Conservation (phyloP, 1,140 invertebrate species). For the Lordiphosa collinella region DNA sequence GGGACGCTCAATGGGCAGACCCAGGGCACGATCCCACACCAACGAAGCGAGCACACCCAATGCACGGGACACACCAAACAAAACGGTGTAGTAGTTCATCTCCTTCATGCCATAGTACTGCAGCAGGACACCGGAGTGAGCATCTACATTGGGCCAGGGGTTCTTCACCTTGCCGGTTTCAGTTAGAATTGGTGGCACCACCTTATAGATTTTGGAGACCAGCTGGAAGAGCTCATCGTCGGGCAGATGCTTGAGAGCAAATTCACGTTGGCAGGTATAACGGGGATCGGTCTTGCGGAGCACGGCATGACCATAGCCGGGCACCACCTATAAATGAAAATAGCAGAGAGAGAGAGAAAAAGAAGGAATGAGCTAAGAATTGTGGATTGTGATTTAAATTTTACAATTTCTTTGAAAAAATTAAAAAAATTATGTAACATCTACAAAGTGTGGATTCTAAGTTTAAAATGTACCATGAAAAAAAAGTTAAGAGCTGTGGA, state of each 20-base stretch:
- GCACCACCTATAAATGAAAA: conserved; percentile 88
- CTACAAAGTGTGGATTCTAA: neutral
- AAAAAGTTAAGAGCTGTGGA: no score
- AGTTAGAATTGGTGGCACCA: conserved; percentile 95
- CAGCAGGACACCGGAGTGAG: conserved; percentile 96
- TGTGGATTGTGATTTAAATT: no score
- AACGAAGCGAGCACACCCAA: conserved; percentile 94
- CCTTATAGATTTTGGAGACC: conserved; percentile 95
- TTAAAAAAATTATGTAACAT: no score
- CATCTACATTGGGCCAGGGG: conserved; percentile 99
- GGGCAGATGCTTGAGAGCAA: conserved; percentile 95
- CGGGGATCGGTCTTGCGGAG: conserved; percentile 97
- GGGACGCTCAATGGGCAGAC: conserved; percentile 96
- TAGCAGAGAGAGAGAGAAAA: neutral
- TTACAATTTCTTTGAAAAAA: no score
- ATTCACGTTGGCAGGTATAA: conserved; percentile 94
- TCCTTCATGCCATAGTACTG: conserved; percentile 98
- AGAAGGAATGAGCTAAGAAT: no score
- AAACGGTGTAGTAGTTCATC: conserved; percentile 99
- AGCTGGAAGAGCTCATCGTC: conserved; percentile 95
- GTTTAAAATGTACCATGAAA: no score
- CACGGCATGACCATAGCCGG: conserved; percentile 98
- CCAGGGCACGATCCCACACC: conserved; percentile 97
- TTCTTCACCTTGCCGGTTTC: conserved; percentile 98
- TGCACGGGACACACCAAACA: conserved; percentile 97